Evolutionary conservation across 2,113 vertebrate species (phyloP).

Genomic region (pig (Sus scrofa)): DNA sequence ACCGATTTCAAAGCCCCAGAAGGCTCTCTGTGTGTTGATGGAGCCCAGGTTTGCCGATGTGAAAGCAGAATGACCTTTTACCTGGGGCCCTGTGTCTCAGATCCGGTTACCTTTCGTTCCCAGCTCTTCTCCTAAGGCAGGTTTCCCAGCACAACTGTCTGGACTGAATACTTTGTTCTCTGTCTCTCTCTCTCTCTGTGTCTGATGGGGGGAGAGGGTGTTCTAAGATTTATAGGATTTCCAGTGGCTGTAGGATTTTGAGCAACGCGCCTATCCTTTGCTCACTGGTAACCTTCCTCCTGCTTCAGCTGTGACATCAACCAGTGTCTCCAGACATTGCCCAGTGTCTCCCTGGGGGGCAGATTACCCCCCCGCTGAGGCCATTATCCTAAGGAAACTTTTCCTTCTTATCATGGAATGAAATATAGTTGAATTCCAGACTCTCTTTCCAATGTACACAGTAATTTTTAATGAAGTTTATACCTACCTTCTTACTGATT

Average conservation of each 20-base stretch:
- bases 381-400: background rate
- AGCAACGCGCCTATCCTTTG: background rate
- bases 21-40: background rate
- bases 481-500: background rate
- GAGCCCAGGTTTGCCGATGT: background rate
- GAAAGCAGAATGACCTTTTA: background rate
- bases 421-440: background rate
- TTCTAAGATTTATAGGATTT: background rate
- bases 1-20: background rate
- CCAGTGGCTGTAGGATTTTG: background rate
- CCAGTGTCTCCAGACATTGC: background rate
- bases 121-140: background rate
- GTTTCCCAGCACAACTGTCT: background rate
- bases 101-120: background rate
- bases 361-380: background rate
- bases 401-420: background rate
- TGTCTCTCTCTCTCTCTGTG: background rate
- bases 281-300: fast-evolving
- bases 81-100: fast-evolving
- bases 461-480: background rate
- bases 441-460: background rate
- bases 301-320: background rate
- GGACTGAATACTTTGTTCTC: background rate
- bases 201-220: background rate
- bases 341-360: too few relatives aligned